Evolutionary conservation across 2,797 vertebrate species (phyloP).

Genomic region (Adelosebastes latens): DNA sequence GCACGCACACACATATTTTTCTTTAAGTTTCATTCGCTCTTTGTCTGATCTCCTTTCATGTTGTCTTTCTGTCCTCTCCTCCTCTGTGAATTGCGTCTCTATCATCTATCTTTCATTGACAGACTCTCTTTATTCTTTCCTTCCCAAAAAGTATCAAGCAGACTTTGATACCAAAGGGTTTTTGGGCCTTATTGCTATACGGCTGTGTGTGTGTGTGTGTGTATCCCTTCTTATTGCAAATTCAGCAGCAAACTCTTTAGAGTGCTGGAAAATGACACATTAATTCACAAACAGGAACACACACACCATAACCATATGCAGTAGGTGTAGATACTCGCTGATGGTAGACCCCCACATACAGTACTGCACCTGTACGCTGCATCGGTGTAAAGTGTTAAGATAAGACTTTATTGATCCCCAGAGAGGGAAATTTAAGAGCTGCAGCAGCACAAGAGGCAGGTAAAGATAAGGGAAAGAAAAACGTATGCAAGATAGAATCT

Average conservation of each 20-base stretch:
- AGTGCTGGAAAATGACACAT: slow-evolving; percentile 37
- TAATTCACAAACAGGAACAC: slow-evolving; percentile 26
- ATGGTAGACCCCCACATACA: not conserved
- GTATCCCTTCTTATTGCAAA: slow-evolving; percentile 23
- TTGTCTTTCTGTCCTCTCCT: not conserved
- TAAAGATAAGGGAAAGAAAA: slow-evolving; percentile 24
- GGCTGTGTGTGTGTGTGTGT: not conserved
- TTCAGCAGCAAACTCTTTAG: slow-evolving; percentile 51
- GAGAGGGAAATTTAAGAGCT: slow-evolving; percentile 8
- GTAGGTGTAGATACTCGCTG: not conserved
- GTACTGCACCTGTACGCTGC: slow-evolving; percentile 5
- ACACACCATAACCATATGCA: not conserved
- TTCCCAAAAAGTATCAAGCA: slow-evolving; percentile 27
- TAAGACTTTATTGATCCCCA: slow-evolving; percentile 55
- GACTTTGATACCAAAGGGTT: slow-evolving; percentile 12
- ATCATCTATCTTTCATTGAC: slow-evolving; percentile 29
- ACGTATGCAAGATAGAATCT: not conserved
- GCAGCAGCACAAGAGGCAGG: slow-evolving; percentile 18
- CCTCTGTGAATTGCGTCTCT: slow-evolving; percentile 1
- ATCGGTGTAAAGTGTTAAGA: slow-evolving; percentile 39
- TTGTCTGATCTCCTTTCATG: not conserved
- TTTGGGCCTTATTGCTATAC: slow-evolving; percentile 3
- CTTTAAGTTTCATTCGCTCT: not conserved
- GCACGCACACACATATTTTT: not conserved
- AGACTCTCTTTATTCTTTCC: not conserved